Conservation (phyloP, 1,140 invertebrate genomes). For the Aphis gossypii region DNA sequence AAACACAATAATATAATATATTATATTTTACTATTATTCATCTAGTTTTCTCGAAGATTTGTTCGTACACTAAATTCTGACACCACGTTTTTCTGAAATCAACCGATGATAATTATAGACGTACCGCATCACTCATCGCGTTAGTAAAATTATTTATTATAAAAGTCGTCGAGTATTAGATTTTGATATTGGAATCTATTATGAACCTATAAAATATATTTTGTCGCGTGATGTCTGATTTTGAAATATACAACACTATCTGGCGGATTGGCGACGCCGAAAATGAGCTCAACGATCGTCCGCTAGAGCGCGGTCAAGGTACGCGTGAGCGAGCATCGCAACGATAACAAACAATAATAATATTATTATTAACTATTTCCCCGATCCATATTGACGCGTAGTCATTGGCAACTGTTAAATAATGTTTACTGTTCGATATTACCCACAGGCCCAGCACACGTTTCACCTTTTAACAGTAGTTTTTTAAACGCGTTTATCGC, state of each 20-base stretch:
- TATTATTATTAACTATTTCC: not conserved
- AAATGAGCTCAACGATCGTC: not conserved
- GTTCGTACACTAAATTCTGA: too few species aligned
- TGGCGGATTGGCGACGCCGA: not conserved
- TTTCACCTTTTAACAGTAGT: slow-evolving; percentile 1
- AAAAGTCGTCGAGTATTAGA: not conserved
- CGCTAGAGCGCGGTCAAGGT: not conserved
- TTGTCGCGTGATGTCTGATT: not conserved
- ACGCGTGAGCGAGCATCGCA: not conserved
- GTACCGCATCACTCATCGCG: not conserved
- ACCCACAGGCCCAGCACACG: not conserved
- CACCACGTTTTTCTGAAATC: too few species aligned
- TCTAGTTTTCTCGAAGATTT: too few species aligned
- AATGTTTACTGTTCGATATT: slow-evolving; percentile 4
- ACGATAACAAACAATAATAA: not conserved
- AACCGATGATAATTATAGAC: too few species aligned
- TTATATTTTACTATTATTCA: too few species aligned
- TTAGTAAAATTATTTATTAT: not conserved
- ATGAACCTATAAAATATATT: not conserved
- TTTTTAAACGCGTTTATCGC: not conserved
- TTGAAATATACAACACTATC: not conserved
- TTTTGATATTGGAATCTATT: not conserved
- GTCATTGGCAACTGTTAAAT: slow-evolving; percentile 41
- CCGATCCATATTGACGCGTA: slow-evolving; percentile 17
- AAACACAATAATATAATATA: too few species aligned